These are phyloP conservation scores for Macquaria australasica DNA, from an alignment of 2,113 vertebrate species.

Conservation along the genomic window DNA sequence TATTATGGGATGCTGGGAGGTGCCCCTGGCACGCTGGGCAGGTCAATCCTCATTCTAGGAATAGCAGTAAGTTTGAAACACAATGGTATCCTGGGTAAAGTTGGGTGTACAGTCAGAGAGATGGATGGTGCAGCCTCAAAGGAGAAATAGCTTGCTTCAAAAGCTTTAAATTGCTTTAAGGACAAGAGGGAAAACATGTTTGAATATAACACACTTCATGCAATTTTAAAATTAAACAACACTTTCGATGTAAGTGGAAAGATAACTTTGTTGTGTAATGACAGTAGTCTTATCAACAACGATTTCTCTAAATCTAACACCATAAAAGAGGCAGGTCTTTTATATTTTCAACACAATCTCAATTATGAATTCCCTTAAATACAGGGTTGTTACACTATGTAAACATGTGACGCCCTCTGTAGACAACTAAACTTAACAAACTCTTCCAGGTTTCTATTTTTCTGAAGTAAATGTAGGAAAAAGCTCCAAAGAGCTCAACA, in stretches of 20 bases:
- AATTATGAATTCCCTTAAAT: not conserved
- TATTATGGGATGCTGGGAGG: conserved; percentile 65
- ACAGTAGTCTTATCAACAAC: not conserved
- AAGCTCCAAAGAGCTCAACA: not conserved
- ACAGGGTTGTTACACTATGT: not conserved
- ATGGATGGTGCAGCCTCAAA: not conserved
- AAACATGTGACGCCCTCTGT: not conserved
- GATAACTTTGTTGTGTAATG: not conserved
- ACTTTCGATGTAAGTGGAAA: not conserved
- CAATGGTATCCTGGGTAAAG: conserved; percentile 10
- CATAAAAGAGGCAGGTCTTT: not conserved
- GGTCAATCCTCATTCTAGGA: conserved; percentile 73
- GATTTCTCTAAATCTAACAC: not conserved
- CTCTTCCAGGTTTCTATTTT: conserved; percentile 23
- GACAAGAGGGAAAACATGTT: not conserved
- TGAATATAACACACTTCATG: not conserved
- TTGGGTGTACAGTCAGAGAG: conserved; percentile 1
- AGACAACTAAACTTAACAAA: not conserved
- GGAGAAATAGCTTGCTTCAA: not conserved
- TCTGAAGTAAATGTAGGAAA: conserved; percentile 23
- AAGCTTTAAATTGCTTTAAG: not conserved
- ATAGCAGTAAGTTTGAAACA: conserved; percentile 50
- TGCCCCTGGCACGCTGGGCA: conserved; percentile 48
- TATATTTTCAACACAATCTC: not conserved
- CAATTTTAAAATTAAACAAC: not conserved